Evolutionary conservation across 2,113 vertebrate genomes (phyloP).

Genomic region (Tiliqua scincoides): DNA sequence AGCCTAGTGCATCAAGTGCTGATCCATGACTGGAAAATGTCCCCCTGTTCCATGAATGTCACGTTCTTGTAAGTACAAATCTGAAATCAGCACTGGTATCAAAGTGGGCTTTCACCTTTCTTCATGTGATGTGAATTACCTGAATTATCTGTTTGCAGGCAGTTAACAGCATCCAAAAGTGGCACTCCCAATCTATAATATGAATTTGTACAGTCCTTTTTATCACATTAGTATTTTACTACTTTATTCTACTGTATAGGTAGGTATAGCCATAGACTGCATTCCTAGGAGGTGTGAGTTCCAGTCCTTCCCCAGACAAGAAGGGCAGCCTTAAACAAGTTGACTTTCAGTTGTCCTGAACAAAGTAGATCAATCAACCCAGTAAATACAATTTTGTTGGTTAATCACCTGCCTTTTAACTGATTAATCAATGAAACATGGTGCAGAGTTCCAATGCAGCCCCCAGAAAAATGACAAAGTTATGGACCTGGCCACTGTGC

Average conservation of each 20-base stretch:
- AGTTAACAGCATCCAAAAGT: background rate
- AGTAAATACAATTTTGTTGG: too few relatives aligned
- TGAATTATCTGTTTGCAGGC: background rate
- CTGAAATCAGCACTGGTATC: background rate
- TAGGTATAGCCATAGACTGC: background rate
- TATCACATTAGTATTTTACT: background rate
- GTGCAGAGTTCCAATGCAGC: too few relatives aligned
- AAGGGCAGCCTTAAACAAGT: too few relatives aligned
- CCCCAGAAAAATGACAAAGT: too few relatives aligned
- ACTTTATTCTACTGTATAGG: too few relatives aligned
- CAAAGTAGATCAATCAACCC: too few relatives aligned
- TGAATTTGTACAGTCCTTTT: too few relatives aligned
- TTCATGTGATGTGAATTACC: background rate
- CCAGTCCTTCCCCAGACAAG: background rate
- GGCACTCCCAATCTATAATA: background rate
- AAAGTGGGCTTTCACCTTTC: too few relatives aligned
- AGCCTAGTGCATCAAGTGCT: background rate
- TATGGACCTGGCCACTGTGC: too few relatives aligned
- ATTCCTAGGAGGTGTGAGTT: background rate
- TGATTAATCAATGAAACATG: too few relatives aligned
- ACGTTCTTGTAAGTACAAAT: background rate
- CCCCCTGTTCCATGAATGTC: background rate
- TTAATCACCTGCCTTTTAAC: too few relatives aligned
- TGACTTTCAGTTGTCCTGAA: too few relatives aligned
- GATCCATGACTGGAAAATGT: background rate